Evolutionary conservation across 1,140 invertebrate species (phyloP).

Genomic region (Ectropis grisescens): DNA sequence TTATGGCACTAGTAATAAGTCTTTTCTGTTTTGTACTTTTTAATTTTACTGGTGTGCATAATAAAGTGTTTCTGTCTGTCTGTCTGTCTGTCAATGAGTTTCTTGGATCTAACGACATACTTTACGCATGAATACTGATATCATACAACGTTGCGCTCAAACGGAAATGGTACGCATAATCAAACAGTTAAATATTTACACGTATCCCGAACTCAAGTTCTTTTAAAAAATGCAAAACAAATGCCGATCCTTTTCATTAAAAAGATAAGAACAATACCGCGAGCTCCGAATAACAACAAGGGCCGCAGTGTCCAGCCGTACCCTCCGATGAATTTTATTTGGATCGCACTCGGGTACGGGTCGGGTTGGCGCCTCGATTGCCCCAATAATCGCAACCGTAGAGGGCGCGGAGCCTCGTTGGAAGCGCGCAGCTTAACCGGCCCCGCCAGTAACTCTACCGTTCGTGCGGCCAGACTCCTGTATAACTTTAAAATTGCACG

Average conservation of each 20-base stretch:
- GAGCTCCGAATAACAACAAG: constrained; percentile 67
- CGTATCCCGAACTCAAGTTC: neutral
- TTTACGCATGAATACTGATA: too few species aligned
- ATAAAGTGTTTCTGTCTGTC: too few species aligned
- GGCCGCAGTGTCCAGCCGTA: constrained; percentile 56
- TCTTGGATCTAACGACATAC: too few species aligned
- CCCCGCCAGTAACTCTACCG: neutral
- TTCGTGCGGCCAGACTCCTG: constrained; percentile 18
- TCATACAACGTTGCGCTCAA: neutral
- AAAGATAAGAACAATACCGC: constrained; percentile 65
- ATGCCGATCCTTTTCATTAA: constrained; percentile 69
- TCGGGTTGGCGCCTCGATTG: constrained; percentile 46
- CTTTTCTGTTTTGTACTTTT: too few species aligned
- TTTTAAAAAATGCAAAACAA: constrained; percentile 43
- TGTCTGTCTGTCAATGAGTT: too few species aligned
- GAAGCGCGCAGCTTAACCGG: neutral
- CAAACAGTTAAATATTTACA: constrained; percentile 1
- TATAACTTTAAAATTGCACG: constrained; percentile 52
- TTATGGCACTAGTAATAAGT: too few species aligned
- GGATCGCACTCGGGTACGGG: constrained; percentile 50
- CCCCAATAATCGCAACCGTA: constrained; percentile 53
- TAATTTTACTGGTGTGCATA: too few species aligned
- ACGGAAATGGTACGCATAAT: neutral
- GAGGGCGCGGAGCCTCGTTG: neutral
- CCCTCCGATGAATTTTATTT: constrained; percentile 60